Conservation (phyloP, 2,113 vertebrate species). For the Syngnathoides biaculeatus region DNA sequence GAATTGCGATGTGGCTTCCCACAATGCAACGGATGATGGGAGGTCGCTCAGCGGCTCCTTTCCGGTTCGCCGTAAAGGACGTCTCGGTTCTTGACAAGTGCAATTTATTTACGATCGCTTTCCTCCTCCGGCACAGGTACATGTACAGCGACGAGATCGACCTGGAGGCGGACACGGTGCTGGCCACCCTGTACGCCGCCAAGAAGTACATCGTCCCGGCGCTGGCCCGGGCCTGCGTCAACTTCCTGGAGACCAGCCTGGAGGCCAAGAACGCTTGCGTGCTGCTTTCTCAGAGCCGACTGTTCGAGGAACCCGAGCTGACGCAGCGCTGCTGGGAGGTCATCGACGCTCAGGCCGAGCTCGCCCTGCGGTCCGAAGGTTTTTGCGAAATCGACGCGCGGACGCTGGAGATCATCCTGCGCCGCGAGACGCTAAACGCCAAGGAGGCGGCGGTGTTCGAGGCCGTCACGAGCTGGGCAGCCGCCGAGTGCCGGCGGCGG, state of each 20-base stretch:
- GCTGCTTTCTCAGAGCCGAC: constrained; percentile 93
- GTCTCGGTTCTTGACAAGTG: too few relatives aligned
- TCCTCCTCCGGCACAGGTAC: constrained; percentile 74
- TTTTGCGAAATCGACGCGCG: constrained; percentile 91
- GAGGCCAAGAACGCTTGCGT: constrained; percentile 94
- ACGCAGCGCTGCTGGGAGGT: constrained; percentile 97
- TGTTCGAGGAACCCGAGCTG: constrained; percentile 94
- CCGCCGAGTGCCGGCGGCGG: constrained; percentile 86
- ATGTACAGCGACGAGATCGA: constrained; percentile 97
- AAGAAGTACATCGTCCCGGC: constrained; percentile 97
- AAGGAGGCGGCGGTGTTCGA: constrained; percentile 91
- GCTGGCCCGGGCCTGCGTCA: constrained; percentile 90
- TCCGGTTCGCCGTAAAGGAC: too few relatives aligned
- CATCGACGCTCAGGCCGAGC: constrained; percentile 94
- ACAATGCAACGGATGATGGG: neutral
- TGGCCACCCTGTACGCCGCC: constrained; percentile 92
- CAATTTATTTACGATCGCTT: too few relatives aligned
- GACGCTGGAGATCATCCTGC: constrained; percentile 89
- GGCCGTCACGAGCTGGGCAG: constrained; percentile 87
- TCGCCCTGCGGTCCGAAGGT: constrained; percentile 87
- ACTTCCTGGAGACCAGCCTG: constrained; percentile 92
- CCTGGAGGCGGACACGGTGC: constrained; percentile 92
- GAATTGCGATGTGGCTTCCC: neutral
- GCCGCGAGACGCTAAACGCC: constrained; percentile 87
- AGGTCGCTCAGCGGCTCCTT: too few relatives aligned